A percentile compares a stretch with the other conserved stretches of the same genome.
These are phyloP conservation scores for Epirrhoe tristata DNA, from an alignment of 2,888 invertebrate genomes.

Conservation along the genomic window DNA sequence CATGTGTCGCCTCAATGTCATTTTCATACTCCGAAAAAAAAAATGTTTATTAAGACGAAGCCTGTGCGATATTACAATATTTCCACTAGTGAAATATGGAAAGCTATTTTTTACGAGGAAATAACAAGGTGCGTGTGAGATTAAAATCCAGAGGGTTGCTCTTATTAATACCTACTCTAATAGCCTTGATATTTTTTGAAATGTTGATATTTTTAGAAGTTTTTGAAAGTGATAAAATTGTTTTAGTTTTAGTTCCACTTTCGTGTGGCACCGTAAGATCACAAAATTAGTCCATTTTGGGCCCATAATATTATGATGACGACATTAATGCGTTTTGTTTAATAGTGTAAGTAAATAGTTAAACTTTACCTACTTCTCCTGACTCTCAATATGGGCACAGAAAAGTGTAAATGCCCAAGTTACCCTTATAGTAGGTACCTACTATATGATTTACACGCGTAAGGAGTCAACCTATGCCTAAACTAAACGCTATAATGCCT, in stretches of 20 bases:
- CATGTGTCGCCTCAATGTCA: slow-evolving; percentile 84
- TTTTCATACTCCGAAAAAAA: slow-evolving; percentile 83
- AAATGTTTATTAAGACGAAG: slow-evolving; percentile 83
- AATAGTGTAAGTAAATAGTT: too few species aligned
- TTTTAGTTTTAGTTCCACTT: background rate
- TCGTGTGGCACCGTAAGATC: too few species aligned
- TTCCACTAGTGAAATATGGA: slow-evolving; percentile 84
- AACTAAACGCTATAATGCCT: too few species aligned
- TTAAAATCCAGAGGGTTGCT: slow-evolving; percentile 77
- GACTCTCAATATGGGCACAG: too few species aligned
- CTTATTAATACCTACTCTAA: slow-evolving; percentile 45
- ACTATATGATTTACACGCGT: too few species aligned
- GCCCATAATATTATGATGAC: too few species aligned
- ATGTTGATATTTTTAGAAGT: slow-evolving; percentile 18
- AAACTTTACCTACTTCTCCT: too few species aligned
- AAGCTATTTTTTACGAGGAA: slow-evolving; percentile 84
- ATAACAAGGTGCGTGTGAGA: slow-evolving; percentile 81
- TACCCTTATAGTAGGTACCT: too few species aligned
- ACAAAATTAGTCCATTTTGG: too few species aligned
- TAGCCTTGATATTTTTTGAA: slow-evolving; percentile 25
- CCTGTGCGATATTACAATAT: slow-evolving; percentile 80
- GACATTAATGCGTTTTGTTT: too few species aligned
- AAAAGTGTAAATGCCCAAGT: too few species aligned
- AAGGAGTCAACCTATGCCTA: too few species aligned
- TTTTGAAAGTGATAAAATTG: background rate